phyloP scores from a whole-genome alignment of 37 sponge, comb jelly and placozoan species.

The Halisarca cf. caerulea region DNA sequence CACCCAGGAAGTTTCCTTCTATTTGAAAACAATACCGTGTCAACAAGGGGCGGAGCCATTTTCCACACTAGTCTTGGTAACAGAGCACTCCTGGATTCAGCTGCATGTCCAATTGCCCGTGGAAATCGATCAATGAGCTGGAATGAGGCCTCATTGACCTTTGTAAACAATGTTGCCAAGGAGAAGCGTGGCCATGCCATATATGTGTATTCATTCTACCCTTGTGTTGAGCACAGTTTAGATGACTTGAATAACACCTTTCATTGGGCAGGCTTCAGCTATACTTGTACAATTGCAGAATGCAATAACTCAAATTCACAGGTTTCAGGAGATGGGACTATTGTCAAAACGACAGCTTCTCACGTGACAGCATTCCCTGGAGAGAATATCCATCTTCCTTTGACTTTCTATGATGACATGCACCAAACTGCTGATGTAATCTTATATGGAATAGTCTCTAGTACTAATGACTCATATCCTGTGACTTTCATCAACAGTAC shows the following conservation, averaged over 20 bases:
- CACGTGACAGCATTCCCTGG: conserved; percentile 41
- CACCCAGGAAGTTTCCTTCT: not conserved
- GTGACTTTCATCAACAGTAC: not conserved
- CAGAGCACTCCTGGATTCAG: not conserved
- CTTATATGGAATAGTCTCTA: not conserved
- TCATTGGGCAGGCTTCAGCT: conserved; percentile 29
- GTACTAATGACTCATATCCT: not conserved
- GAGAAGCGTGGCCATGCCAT: conserved; percentile 40
- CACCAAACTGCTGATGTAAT: not conserved
- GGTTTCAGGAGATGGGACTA: conserved; percentile 5
- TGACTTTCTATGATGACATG: conserved; percentile 36
- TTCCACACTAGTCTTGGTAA: conserved; percentile 31
- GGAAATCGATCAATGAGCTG: conserved; percentile 25
- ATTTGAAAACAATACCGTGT: conserved; percentile 44
- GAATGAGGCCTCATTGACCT: conserved; percentile 34
- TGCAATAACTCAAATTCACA: not conserved
- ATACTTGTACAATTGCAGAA: not conserved
- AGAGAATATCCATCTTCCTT: conserved; percentile 2
- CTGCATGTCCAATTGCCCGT: conserved; percentile 53
- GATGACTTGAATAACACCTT: not conserved
- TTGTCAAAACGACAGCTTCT: not conserved
- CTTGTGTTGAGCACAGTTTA: conserved; percentile 27
- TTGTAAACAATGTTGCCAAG: conserved; percentile 35
- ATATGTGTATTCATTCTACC: conserved; percentile 44
- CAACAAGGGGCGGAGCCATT: conserved; percentile 51